Evolutionary conservation across 2,888 invertebrate species (phyloP), one percentile per base, ranked within the genome.

Genomic region (Seira musarum): DNA sequence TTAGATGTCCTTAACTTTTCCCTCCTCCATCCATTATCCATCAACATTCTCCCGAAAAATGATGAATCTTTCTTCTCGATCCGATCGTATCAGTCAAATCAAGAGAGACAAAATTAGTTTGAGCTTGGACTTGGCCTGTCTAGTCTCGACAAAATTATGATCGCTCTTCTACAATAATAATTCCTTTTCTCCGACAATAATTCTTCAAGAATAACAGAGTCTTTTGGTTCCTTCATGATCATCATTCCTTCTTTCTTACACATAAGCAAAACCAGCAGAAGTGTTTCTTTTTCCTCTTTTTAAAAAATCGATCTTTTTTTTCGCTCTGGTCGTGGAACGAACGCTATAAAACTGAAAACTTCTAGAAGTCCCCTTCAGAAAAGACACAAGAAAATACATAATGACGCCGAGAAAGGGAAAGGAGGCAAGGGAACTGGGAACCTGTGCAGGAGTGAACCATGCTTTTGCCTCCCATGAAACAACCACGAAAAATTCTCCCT

Each of bases 341-440:
- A 53, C 53, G 53, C 53, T 53, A 53, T 53, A 53, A 53, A 53
- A 53, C 53, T 53, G 17, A 53, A 53, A 53, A 53, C 6, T 53
- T 30, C 8, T 30, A 30, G 30, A 8, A 30, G 53, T 53, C 17
- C 53, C 53, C 53, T 53, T 53, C 53, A 53, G 15, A 53, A 53
- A 53, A 30, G 30, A 53, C 53, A 53, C 53, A 53, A 53, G 53
- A 30, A 53, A 53, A 53, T 53, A 53, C 53, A 53, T 53, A 53
- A 53, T 30, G 30, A 30, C 30, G 30, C 3, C 30, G 30, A 30
- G 30, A 53, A 13, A 53, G n/a, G 15, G 15, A 53, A 15, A 53
- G 53, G 53, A 53, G 53, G 13, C 53, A 53, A 30, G 30, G 30
- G 30, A 53, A 53, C 53, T 15, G 30, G 30, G 30, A 53, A 53